Base-by-base conservation (phyloP, 2,888 invertebrate species). In the Drosophila anomalipes region DNA sequence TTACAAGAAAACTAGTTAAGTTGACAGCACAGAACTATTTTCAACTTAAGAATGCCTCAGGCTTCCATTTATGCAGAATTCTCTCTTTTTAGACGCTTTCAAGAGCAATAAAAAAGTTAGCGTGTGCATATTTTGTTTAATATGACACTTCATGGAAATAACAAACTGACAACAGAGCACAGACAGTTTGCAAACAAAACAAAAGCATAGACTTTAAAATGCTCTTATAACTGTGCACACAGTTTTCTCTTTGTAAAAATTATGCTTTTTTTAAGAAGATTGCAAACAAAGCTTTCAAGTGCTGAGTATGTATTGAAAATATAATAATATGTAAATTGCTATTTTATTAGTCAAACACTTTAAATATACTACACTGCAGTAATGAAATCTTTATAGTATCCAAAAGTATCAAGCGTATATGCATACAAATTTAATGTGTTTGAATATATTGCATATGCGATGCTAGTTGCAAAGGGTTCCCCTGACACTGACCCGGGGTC, bases 391-490 rank as follows among this genome's bases (percentile, higher is more conserved):
- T 14, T n/a, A 39, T 30, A n/a, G n/a, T 30, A 57, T n/a, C 26
- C 26, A 57, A 28, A 57, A 39, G 39, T 32, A 30, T 41, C 30
- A 32, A 32, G 41, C 9, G 30, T 22, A 58, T 10, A 58, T 16
- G 22, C 41, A 41, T 16, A 58, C n/a, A 14, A 30, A 58, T 58
- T 32, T 53, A 16, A 68, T 52, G 22, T 66, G 28, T 33, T 33
- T 26, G 35, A 59, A 47, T 39, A 32, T 65, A 76, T 67, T 74
- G 70, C 82, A 82, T 79, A 85, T 58, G 16, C 26, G 47, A 16
- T 10, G 4, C 22, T 22, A 26, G 26, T 16, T 26, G 77, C 61
- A 54, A 49, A 14, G 35, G 7, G 14, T 14, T 57, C 51, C 35
- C 35, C 4, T 16, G n/a, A 12, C 67, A 26, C 32, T 26, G 4